A percentile compares a stretch with the other conserved stretches of the same genome.
Conservation (phyloP, 2,888 invertebrate species). For the Dynastes tityus region DNA sequence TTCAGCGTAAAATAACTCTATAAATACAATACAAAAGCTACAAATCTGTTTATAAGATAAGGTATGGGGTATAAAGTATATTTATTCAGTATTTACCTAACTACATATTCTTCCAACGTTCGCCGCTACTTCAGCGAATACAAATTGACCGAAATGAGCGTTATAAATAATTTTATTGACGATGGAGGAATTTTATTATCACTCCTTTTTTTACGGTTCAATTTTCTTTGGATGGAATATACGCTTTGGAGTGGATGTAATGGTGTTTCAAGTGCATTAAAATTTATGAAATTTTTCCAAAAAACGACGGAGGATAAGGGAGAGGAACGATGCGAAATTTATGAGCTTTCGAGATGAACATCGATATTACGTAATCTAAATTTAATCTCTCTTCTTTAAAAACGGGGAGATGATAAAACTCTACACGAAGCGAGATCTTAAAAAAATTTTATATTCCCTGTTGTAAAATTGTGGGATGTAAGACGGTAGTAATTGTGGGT, state of each 20-base stretch:
- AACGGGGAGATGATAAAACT: too few species aligned
- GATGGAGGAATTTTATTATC: constrained; percentile 42
- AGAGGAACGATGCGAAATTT: constrained; percentile 9
- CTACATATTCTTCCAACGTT: constrained; percentile 21
- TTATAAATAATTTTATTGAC: constrained; percentile 44
- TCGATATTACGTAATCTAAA: too few species aligned
- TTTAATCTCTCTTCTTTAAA: too few species aligned
- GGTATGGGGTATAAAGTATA: background rate
- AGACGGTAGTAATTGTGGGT: too few species aligned
- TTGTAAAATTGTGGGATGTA: too few species aligned
- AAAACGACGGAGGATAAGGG: background rate
- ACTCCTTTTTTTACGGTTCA: constrained; percentile 36
- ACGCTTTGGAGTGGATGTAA: background rate
- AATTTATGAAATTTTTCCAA: constrained; percentile 36
- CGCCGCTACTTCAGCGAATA: constrained; percentile 20
- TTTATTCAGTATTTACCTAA: background rate
- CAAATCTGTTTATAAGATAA: constrained; percentile 11
- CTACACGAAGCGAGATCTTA: too few species aligned
- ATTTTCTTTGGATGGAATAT: background rate
- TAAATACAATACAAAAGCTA: background rate
- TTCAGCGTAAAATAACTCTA: too few species aligned
- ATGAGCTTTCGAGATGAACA: background rate
- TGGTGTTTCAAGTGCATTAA: constrained; percentile 17
- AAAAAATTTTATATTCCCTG: too few species aligned
- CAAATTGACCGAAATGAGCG: constrained; percentile 38